Evolutionary conservation across 2,113 vertebrate genomes (phyloP), one percentile per base, ranked within the genome.

Genomic region (Chloroceryle aenea): DNA sequence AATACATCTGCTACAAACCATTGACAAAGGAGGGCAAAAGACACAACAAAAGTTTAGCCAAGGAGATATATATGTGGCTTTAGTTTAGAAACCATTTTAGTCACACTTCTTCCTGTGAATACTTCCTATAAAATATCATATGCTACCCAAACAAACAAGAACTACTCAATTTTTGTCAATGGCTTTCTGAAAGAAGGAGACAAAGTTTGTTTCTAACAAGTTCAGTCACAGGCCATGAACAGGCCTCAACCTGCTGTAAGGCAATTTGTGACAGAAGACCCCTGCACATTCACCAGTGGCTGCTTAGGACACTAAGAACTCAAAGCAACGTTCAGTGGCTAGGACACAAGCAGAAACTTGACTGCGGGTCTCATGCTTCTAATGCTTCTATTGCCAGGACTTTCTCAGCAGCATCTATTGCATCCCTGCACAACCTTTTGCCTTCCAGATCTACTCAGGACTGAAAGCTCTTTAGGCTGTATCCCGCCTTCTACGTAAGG

Each of bases 401-500:
- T 17, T 25, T 15, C 55, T 72, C 63, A 48, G 42, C 68, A 87
- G 15, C 27, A 56, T 63, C 26, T n/a, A 30, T 12, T 53, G 26
- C n/a, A 62, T 2, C 16, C 8, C 6, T 3, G 4, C 0, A 11
- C 34, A 72, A 72, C 32, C 48, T 86, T 77, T 5, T 40, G 36
- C 89, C n/a, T 47, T 63, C 62, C 58, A 2, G 4, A 2, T 40
- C 73, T 76, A 3, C 55, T 48, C 4, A 62, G 27, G 45, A 32
- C 53, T 42, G 23, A 55, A 79, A 85, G 27, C 25, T 53, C 78
- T 80, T 42, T 9, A 21, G 40, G 40, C 13, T 32, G 26, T 30
- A 62, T 25, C 26, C 30, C 3, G 1, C 14, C 19, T 53, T 55
- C 52, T 38, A 1, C 0, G 0, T 32, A 43, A 79, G 32, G 48